Evolutionary conservation across 53 echinoderm and acorn worm species (phyloP), one percentile per base, ranked within the genome.

Genomic region (Hippasteria phrygiana): DNA sequence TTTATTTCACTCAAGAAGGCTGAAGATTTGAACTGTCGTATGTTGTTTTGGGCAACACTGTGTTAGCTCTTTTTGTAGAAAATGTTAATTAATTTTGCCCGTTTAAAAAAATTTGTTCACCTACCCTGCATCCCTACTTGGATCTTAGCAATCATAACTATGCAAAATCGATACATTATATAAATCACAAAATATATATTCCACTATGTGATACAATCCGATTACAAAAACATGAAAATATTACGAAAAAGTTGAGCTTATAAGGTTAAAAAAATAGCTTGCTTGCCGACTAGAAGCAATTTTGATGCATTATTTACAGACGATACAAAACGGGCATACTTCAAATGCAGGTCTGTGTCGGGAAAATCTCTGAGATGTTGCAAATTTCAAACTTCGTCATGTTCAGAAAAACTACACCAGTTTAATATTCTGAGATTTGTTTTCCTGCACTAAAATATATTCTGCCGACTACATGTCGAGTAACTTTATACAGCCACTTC

Each of bases 151-250:
- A 7, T 24, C 7, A 59, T 59, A 24, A 59, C 26, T 59, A 26
- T 59, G 59, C 2, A 24, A 59, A 59, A 59, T 24, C 10, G 20
- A 51, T 24, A 59, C 26, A 59, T 3, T 26, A 24, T 24, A 35
- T 67, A 35, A 67, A 67, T 35, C 69, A 36, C 14, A 67, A 67
- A 35, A 73, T 42, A 73, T 73, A 73, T 73, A 73, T 73, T 42
- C 43, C 43, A 40, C 42, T 70, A 70, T 70, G 2, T 35, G 13
- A 70, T 37, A 70, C 73, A 73, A 42, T 42, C 35, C 37, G 11
- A 67, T 67, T 67, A 67, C 34, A 36, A 35, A 67, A 67, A 26
- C 32, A 67, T 27, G 29, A 28, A 67, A 67, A 36, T 35, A 33
- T 12, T 26, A 73, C 43, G 5, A 29, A 42, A 42, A 42, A n/a